phyloP scores from a whole-genome alignment of 2,888 invertebrate genomes.

The Aphrophora alni region DNA sequence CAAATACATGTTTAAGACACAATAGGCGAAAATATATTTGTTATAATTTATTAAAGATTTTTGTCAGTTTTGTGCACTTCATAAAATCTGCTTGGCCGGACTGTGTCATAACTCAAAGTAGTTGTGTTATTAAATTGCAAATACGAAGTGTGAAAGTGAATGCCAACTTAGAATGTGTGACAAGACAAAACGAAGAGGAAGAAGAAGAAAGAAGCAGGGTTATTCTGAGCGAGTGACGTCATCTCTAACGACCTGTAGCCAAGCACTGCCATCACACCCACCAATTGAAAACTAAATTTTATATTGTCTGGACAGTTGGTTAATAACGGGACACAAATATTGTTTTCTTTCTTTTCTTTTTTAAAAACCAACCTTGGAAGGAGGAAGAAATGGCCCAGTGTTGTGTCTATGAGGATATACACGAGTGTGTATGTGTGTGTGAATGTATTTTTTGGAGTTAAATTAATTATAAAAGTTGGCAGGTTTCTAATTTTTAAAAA shows the following conservation, averaged over 20 bases:
- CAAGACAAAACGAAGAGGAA: background rate
- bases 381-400: too few relatives aligned
- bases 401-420: too few relatives aligned
- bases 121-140: background rate
- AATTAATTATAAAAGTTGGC: too few relatives aligned
- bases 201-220: background rate
- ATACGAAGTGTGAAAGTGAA: constrained; percentile 4
- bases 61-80: background rate
- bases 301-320: background rate
- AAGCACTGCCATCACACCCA: background rate
- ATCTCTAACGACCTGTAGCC: background rate
- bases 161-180: background rate
- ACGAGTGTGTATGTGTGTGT: too few relatives aligned
- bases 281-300: background rate
- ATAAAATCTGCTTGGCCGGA: background rate
- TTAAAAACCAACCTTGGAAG: too few relatives aligned
- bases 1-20: too few relatives aligned
- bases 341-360: too few relatives aligned
- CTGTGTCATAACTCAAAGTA: background rate
- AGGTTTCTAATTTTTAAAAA: too few relatives aligned
- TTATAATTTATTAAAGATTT: background rate
- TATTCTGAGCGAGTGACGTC: constrained; percentile 1
- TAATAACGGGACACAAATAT: too few relatives aligned
- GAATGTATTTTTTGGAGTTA: too few relatives aligned
- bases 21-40: too few relatives aligned